Base-by-base conservation (phyloP, 2,888 invertebrate genomes). In the Drosophila villosipedis region DNA sequence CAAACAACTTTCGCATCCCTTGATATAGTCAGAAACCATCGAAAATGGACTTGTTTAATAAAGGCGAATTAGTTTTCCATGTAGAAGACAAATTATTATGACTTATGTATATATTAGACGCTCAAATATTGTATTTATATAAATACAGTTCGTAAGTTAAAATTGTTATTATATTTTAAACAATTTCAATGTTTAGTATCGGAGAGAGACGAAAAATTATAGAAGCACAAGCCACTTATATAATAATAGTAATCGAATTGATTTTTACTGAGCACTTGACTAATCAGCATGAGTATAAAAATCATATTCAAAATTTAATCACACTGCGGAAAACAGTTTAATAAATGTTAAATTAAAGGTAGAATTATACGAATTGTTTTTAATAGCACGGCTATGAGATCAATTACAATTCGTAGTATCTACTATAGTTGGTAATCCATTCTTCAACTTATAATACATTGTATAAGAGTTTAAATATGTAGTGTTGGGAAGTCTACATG, bases 1-100 rank as follows among this genome's bases (percentile, higher is more conserved):
- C 59, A 33, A 60, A 68, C 39, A 49, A 35, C 50, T 30, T 63
- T 55, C 10, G 37, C 39, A n/a, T 54, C 25, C 6, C 39, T 59
- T 75, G 31, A 33, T 50, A 33, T 12, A 61, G 31, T 62, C 62
- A 33, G 16, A 16, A 31, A n/a, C 14, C 30, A 31, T 22, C 6
- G 28, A 12, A 14, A 57, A 39, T 57, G 12, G n/a, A 31, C 58
- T 58, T 31, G 30, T 31, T 31, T 31, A 58, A 31, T 31, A 16
- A 31, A 41, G 41, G 31, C 16, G 43, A 31, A 31, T 58, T 43
- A 41, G 57, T 30, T 41, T 41, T 37, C 10, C 2, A n/a, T 4
- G 4, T 28, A 4, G 28, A 19, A 25, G n/a, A 19, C 30, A 43
- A 9, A 16, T 7, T 47, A 22, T 22, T 3, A 22, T 0, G 14